Percentiles rank a stretch among this genome's conserved stretches.
These are phyloP conservation scores for Coenobita brevimanus DNA, from an alignment of 1,140 invertebrate species.

Conservation along the genomic window DNA sequence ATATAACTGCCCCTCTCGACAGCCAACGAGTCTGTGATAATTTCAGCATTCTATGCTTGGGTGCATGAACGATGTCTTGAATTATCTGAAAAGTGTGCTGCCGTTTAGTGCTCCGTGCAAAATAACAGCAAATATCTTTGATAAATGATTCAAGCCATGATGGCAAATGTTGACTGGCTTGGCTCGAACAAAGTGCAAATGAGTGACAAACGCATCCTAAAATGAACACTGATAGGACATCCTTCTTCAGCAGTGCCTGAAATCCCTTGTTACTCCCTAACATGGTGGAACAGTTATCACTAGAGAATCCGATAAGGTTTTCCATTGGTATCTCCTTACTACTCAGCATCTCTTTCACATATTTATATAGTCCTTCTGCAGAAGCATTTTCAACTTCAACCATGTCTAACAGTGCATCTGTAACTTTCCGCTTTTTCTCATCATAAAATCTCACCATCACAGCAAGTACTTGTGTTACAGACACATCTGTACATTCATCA, in stretches of 20 bases:
- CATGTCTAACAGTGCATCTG: slow-evolving; percentile 39
- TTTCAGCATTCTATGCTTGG: slow-evolving; percentile 39
- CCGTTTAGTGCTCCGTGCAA: slow-evolving; percentile 16
- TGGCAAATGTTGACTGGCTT: slow-evolving; percentile 27
- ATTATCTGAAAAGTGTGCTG: slow-evolving; percentile 21
- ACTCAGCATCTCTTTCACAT: slow-evolving; percentile 24
- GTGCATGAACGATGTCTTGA: slow-evolving; percentile 11
- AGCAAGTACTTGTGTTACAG: slow-evolving; percentile 27
- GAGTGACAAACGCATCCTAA: slow-evolving; percentile 65
- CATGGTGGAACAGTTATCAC: slow-evolving; percentile 54
- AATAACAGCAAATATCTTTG: slow-evolving; percentile 13
- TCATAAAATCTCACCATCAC: slow-evolving; percentile 35
- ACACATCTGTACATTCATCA: slow-evolving; percentile 21
- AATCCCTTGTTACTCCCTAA: slow-evolving; percentile 28
- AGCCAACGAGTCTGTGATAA: slow-evolving; percentile 23
- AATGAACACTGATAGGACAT: neutral
- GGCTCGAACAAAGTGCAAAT: slow-evolving; percentile 48
- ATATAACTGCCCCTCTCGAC: slow-evolving; percentile 1
- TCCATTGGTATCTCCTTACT: slow-evolving; percentile 57
- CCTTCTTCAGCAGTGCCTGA: slow-evolving; percentile 13
- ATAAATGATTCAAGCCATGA: slow-evolving; percentile 15
- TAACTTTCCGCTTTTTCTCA: neutral
- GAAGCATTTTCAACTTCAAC: slow-evolving; percentile 52
- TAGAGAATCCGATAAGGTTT: slow-evolving; percentile 59
- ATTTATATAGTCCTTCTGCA: slow-evolving; percentile 28